A percentile compares a stretch with the other conserved stretches of the same genome.
phyloP scores from a whole-genome alignment of 2,888 invertebrate genomes.

The Flexamia atlantica region DNA sequence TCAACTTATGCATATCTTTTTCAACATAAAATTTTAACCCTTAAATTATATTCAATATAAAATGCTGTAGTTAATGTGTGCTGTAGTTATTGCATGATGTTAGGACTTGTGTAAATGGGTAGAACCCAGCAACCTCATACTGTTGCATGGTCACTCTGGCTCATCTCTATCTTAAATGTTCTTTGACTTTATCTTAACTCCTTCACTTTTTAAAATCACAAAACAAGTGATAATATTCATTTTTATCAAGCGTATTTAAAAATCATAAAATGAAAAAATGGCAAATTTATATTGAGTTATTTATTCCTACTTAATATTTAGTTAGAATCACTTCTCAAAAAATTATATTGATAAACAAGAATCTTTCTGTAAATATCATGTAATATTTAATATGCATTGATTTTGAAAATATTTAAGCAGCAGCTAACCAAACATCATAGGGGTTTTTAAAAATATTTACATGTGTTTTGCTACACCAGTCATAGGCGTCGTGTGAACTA shows the following conservation, averaged over 20 bases:
- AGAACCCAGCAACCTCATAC: conserved; percentile 19
- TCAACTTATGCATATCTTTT: neutral
- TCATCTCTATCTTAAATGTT: neutral
- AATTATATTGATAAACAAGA: neutral
- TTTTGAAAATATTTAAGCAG: too few relatives aligned
- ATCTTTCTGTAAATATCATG: too few relatives aligned
- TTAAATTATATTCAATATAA: neutral
- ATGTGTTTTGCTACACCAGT: too few relatives aligned
- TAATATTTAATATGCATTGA: too few relatives aligned
- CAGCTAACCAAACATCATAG: too few relatives aligned
- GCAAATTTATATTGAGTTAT: conserved; percentile 33
- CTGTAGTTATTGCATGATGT: conserved; percentile 29
- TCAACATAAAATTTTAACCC: neutral
- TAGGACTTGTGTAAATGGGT: neutral
- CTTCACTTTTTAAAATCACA: neutral
- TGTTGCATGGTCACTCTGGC: conserved; percentile 46
- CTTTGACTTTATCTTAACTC: conserved; percentile 19
- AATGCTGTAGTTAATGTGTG: neutral
- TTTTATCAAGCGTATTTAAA: neutral
- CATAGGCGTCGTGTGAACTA: too few relatives aligned
- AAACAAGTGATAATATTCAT: neutral
- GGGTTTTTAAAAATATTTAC: too few relatives aligned
- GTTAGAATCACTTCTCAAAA: neutral
- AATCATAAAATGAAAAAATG: too few relatives aligned
- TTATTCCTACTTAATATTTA: neutral